phyloP scores from a whole-genome alignment of 2,113 vertebrate species.

The Ancistrus triradiatus region DNA sequence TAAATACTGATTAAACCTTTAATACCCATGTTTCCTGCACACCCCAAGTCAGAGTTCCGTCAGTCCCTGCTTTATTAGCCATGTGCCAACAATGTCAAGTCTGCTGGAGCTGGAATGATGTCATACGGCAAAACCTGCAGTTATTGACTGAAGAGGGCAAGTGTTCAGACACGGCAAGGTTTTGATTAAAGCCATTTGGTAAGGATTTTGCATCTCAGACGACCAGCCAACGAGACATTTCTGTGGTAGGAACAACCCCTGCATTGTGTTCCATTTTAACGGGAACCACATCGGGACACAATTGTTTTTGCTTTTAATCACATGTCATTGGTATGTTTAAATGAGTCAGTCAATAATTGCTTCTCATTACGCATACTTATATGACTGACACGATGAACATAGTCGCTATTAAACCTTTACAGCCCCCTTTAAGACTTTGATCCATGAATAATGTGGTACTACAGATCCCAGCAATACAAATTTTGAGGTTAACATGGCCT shows the following conservation, averaged over 20 bases:
- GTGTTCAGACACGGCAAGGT: slow-evolving; percentile 31
- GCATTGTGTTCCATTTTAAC: slow-evolving; percentile 20
- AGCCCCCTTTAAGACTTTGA: background rate
- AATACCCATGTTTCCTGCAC: too few species aligned
- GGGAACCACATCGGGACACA: background rate
- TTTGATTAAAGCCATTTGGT: slow-evolving; percentile 41
- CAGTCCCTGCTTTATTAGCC: slow-evolving; percentile 28
- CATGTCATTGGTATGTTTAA: too few species aligned
- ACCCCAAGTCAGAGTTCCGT: background rate
- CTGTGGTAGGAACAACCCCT: slow-evolving; percentile 27
- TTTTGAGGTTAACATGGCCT: slow-evolving; percentile 52
- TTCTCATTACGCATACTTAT: too few species aligned
- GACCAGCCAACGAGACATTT: slow-evolving; percentile 10
- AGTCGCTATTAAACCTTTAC: background rate
- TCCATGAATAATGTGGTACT: background rate
- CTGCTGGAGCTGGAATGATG: slow-evolving; percentile 15
- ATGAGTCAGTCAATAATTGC: too few species aligned
- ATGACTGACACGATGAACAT: too few species aligned
- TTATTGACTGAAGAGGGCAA: slow-evolving; percentile 24
- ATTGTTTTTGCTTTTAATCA: background rate
- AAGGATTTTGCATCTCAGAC: slow-evolving; percentile 7
- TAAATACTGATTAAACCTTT: too few species aligned
- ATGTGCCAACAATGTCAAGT: slow-evolving; percentile 24
- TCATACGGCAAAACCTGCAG: slow-evolving; percentile 32
- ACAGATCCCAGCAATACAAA: slow-evolving; percentile 17